Evolutionary conservation across 2,888 invertebrate species (phyloP).

Genomic region (Heliconius erato): DNA sequence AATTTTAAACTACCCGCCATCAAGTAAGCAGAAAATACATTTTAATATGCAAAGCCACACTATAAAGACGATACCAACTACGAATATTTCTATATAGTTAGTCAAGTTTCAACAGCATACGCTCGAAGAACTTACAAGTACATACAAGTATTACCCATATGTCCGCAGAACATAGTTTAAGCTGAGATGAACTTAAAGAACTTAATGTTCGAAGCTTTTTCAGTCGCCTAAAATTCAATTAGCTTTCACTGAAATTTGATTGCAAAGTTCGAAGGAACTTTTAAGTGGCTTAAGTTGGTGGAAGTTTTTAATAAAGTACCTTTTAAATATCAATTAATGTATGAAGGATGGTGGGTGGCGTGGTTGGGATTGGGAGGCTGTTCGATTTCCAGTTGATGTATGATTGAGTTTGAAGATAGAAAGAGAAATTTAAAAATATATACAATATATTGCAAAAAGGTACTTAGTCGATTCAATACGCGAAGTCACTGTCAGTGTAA

Average conservation of each 20-base stretch:
- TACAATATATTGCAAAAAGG: too few species aligned
- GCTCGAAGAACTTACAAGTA: conserved; percentile 6
- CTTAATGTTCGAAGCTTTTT: conserved; percentile 65
- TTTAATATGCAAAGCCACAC: conserved; percentile 5
- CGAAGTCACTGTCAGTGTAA: too few species aligned
- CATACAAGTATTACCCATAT: conserved; percentile 22
- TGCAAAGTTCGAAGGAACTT: conserved; percentile 72
- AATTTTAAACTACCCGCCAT: not conserved
- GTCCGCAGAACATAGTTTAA: conserved; percentile 23
- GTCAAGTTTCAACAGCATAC: conserved; percentile 2
- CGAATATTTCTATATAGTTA: conserved; percentile 14
- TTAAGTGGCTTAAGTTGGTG: conserved; percentile 69
- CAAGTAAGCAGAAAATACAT: not conserved
- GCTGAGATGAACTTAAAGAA: conserved; percentile 53
- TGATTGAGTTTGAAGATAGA: not conserved
- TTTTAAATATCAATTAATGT: conserved; percentile 44
- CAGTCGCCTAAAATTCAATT: conserved; percentile 73
- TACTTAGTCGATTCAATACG: too few species aligned
- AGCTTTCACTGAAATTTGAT: conserved; percentile 78
- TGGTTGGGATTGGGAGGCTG: not conserved
- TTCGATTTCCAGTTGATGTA: not conserved
- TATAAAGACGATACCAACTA: conserved; percentile 7
- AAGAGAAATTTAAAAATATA: too few species aligned
- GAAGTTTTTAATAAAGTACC: conserved; percentile 54
- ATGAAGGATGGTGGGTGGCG: conserved; percentile 2